These are phyloP conservation scores for Astur gentilis DNA, from an alignment of 2,113 vertebrate species.

Conservation along the genomic window DNA sequence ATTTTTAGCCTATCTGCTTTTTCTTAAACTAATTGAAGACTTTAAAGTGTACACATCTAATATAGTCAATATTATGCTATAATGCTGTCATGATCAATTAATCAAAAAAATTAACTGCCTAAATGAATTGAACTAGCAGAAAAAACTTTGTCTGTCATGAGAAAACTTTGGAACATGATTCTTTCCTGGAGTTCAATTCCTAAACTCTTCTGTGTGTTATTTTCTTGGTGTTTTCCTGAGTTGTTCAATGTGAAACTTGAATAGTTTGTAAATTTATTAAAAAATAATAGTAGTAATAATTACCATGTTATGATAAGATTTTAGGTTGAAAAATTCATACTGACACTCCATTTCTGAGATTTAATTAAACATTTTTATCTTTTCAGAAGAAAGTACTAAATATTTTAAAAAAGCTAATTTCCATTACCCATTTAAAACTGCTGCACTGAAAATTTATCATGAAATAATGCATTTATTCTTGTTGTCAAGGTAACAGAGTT, in stretches of 20 bases:
- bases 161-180: background rate
- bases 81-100: background rate
- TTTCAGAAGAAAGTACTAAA: background rate
- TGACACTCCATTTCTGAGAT: background rate
- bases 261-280: background rate
- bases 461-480: background rate
- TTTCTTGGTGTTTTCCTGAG: slow-evolving; percentile 5
- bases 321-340: slow-evolving; percentile 23
- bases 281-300: background rate
- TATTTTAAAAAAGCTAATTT: background rate
- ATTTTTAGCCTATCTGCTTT: background rate
- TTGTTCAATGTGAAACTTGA: slow-evolving; percentile 4
- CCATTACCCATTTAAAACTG: background rate
- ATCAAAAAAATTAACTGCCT: background rate
- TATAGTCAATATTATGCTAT: background rate
- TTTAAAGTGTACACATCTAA: background rate
- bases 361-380: background rate
- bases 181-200: background rate
- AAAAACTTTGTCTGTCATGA: background rate
- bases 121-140: background rate
- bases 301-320: background rate
- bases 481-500: slow-evolving; percentile 35
- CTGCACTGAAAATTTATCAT: background rate
- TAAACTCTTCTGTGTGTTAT: background rate
- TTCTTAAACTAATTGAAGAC: background rate